A percentile compares a stretch with the other conserved stretches of the same genome.
phyloP scores from a whole-genome alignment of 2,888 invertebrate genomes.

The Philereme vetulata region DNA sequence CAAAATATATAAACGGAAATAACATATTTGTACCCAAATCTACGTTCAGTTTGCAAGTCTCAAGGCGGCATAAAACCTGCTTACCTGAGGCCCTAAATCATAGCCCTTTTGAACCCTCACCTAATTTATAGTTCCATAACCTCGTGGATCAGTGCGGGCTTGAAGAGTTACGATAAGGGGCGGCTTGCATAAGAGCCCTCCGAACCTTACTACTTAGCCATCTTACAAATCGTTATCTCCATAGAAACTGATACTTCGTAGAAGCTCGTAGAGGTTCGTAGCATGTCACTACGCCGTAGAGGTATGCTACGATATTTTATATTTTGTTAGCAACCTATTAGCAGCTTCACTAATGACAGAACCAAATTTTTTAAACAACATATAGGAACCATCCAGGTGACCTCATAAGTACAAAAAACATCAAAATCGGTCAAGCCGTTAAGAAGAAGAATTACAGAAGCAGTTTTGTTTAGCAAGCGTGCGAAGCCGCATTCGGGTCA shows the following conservation, averaged over 20 bases:
- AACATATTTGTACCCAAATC: slow-evolving; percentile 17
- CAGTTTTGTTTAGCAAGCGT: too few species aligned
- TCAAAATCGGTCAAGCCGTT: too few species aligned
- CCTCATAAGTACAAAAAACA: too few species aligned
- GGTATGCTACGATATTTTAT: too few species aligned
- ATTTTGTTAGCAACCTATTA: too few species aligned
- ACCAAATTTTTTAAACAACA: too few species aligned
- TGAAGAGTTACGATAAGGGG: slow-evolving; percentile 24
- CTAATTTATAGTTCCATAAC: slow-evolving; percentile 32
- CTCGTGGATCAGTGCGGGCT: slow-evolving; percentile 8
- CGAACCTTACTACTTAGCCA: slow-evolving; percentile 16
- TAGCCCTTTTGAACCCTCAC: slow-evolving; percentile 28
- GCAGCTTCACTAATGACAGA: too few species aligned
- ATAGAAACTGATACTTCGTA: neutral
- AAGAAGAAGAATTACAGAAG: too few species aligned
- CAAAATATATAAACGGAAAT: slow-evolving; percentile 19
- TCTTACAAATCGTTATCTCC: slow-evolving; percentile 16
- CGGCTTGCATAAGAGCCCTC: slow-evolving; percentile 24
- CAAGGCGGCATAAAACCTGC: slow-evolving; percentile 9
- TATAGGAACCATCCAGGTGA: too few species aligned
- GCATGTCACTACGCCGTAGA: slow-evolving; percentile 5
- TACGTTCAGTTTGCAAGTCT: slow-evolving; percentile 23
- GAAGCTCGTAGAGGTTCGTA: neutral
- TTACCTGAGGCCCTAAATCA: slow-evolving; percentile 27
- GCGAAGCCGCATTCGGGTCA: too few species aligned